Conservation (phyloP, 2,888 invertebrate genomes). For the Adelognathus sp. region DNA sequence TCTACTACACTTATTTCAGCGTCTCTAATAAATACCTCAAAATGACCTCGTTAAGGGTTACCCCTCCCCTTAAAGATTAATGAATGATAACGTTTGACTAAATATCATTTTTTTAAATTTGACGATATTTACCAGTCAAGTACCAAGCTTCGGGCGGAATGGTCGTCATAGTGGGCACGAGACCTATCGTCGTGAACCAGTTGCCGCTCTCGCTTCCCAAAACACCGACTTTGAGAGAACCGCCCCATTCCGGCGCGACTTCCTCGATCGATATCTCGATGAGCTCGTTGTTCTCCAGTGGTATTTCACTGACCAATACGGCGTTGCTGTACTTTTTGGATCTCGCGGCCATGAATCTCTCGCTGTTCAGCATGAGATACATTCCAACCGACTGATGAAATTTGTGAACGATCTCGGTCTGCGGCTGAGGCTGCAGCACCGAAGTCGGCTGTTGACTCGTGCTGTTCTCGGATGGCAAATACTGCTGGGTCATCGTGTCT, state of each 20-base stretch:
- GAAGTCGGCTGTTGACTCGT: slow-evolving; percentile 84
- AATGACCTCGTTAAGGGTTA: no score
- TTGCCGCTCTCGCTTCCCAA: slow-evolving; percentile 85
- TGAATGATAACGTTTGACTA: no score
- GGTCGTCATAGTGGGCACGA: slow-evolving; percentile 85
- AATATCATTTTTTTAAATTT: no score
- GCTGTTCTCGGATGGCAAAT: slow-evolving; percentile 82
- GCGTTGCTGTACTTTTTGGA: slow-evolving; percentile 84
- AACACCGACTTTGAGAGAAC: slow-evolving; percentile 90
- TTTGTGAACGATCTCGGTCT: slow-evolving; percentile 80
- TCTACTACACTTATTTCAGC: no score
- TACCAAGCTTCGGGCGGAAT: slow-evolving; percentile 88
- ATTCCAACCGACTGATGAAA: slow-evolving; percentile 86
- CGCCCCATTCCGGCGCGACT: slow-evolving; percentile 86
- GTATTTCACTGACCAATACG: slow-evolving; percentile 88
- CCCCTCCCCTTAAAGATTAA: no score
- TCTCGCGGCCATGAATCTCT: slow-evolving; percentile 86
- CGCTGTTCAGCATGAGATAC: slow-evolving; percentile 87
- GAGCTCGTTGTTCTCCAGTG: slow-evolving; percentile 88
- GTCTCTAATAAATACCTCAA: no score
- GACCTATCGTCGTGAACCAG: slow-evolving; percentile 81
- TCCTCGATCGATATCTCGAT: slow-evolving; percentile 90
- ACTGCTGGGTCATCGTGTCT: slow-evolving; percentile 77
- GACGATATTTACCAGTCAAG: slow-evolving; percentile 82
- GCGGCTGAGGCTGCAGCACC: slow-evolving; percentile 82